Base-by-base conservation (phyloP, 30 jellyfish, hydroid and myxozoan genomes). In the Chrysaora quinquecirrha region DNA sequence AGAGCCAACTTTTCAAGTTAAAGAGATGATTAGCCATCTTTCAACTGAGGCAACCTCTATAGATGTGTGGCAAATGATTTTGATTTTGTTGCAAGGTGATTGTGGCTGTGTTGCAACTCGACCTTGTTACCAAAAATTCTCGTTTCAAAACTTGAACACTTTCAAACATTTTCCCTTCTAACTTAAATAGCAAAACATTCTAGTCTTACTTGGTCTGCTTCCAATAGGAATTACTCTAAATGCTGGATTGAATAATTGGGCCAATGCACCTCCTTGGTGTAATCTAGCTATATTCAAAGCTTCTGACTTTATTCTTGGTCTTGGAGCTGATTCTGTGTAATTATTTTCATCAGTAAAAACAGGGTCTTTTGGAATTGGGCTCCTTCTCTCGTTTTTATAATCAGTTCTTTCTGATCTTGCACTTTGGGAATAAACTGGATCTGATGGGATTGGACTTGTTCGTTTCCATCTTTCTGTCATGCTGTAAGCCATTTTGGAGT, bases 201-300 rank as follows among this genome's bases (percentile, higher is more conserved):
- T n/a, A 38, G 14, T 38, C 98, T 49, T 87, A 93, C 98, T 80
- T 35, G 96, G 87, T 28, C 87, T 71, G 24, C 71, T 84, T 7
- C 97, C 97, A 58, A 93, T 30, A 20, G 98, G 98, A 7, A 86
- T 81, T 23, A 81, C 70, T 31, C 75, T 78, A 49, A 86, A 86
- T 9, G 74, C 79, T 29, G 98, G 98, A 54, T 93, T 93, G 75
- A 93, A 93, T 30, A 93, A 35, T 33, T 68, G 84, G 23, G 98
- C 98, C 64, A 93, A 70, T 30, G 91, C 98, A 9, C 87, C 95
- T 32, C 98, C 98, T 76, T 93, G 98, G 64, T 93, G 98, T 25
- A 80, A 32, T 19, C 98, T 72, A 2, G 98, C 98, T 52, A 93
- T 93, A 24, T 72, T 75, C 75, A 93, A 54, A 2, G 98, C 96